A percentile compares a stretch with the other conserved stretches of the same genome.
These are phyloP conservation scores for Grammomys surdaster DNA, from an alignment of 2,113 vertebrate species.

Conservation along the genomic window DNA sequence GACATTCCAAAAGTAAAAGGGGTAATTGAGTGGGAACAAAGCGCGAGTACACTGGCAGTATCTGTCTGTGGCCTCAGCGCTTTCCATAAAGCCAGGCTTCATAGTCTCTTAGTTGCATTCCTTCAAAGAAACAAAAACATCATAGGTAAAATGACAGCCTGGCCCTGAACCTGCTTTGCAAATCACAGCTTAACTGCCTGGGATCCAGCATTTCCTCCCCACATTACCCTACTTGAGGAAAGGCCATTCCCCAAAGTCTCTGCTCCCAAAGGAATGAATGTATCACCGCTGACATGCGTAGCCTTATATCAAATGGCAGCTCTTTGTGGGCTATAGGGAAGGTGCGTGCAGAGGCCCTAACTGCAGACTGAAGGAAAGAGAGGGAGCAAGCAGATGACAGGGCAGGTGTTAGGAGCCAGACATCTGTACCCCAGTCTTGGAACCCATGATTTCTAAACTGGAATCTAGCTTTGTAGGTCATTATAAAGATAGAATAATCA, in stretches of 20 bases:
- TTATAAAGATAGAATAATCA: background rate
- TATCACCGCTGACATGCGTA: too few relatives aligned
- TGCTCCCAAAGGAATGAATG: background rate
- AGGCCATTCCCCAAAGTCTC: background rate
- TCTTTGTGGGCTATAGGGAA: fast-evolving
- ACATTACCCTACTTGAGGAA: background rate
- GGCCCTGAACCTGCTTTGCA: background rate
- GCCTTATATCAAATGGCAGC: background rate
- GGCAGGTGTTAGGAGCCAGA: background rate
- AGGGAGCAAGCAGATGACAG: background rate
- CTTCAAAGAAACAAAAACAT: background rate
- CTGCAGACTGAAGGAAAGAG: background rate
- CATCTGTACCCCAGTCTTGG: background rate
- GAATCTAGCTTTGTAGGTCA: background rate
- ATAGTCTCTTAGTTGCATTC: background rate
- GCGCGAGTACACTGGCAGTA: fast-evolving
- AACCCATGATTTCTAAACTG: background rate
- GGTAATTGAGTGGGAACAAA: background rate
- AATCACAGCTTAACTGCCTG: background rate
- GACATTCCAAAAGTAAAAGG: background rate
- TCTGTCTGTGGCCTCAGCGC: background rate
- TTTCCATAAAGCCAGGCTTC: background rate
- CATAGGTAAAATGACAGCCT: background rate
- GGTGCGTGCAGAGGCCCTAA: background rate
- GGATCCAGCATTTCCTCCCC: background rate